Evolutionary conservation across 2,888 invertebrate genomes (phyloP), one percentile per base, ranked within the genome.

Genomic region (Ectemnius continuus): DNA sequence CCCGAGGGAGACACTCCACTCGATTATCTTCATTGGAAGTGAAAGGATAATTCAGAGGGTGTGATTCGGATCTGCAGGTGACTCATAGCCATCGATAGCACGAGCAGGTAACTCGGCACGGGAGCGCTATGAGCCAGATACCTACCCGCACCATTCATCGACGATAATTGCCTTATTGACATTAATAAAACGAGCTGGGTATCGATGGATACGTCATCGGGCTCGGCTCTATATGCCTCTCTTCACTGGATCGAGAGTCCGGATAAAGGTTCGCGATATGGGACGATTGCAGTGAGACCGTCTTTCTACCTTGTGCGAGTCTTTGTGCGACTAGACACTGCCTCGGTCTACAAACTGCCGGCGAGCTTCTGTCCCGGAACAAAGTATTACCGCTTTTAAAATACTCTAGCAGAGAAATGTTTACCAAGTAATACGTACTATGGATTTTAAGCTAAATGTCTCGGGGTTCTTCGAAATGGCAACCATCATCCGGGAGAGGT

Each of bases 131-230:
- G 82, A 85, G 84, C 80, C 85, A 87, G 83, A 88, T 86, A 84
- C 86, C 85, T 83, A 80, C 81, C 83, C 84, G 78, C 85, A 73
- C 82, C 85, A 75, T 84, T 86, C 84, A 74, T 78, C 82, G 79
- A 79, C 84, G 78, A 87, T 89, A 88, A 88, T 89, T 88, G 88
- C 84, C 87, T 88, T 88, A 89, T 89, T 87, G 87, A 86, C 87
- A 87, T 89, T 88, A 88, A 90, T 89, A 88, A 89, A 89, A 89
- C 84, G 85, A 84, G 83, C 81, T 59, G 77, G 80, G 83, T 78
- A 81, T 82, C 79, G 75, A 79, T 76, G 79, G 78, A 78, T 77
- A 82, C 83, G 85, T 83, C 82, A 82, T 76, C 78, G 78, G 56
- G 67, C 78, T 78, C 71, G 67, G 69, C 61, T 64, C 67, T 47